phyloP scores from a whole-genome alignment of 2,888 invertebrate genomes.

The Ferdinandea cuprea region DNA sequence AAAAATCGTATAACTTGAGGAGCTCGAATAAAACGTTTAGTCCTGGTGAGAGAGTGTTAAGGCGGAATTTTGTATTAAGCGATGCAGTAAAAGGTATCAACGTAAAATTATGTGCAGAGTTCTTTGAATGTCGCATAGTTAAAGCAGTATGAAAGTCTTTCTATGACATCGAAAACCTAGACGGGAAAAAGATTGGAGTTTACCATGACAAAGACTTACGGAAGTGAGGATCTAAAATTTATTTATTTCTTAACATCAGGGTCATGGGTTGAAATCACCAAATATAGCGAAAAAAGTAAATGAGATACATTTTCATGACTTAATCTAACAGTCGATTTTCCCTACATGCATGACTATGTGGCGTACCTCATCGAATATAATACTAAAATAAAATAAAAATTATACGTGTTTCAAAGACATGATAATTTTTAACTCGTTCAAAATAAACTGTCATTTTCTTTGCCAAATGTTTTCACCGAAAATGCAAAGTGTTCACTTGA shows the following conservation, averaged over 20 bases:
- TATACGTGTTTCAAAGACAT: too few relatives aligned
- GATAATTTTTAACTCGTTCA: too few relatives aligned
- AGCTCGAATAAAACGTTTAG: not conserved
- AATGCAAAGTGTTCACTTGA: too few relatives aligned
- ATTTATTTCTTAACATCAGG: not conserved
- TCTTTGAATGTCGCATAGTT: not conserved
- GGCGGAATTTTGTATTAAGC: not conserved
- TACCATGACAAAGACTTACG: slow-evolving; percentile 1
- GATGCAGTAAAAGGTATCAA: slow-evolving; percentile 1
- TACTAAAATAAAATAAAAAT: not conserved
- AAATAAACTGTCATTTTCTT: too few relatives aligned
- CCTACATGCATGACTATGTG: not conserved
- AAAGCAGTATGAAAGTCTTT: not conserved
- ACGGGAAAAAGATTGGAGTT: not conserved
- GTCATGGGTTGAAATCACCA: not conserved
- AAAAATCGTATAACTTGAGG: slow-evolving; percentile 7
- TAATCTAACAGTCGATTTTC: not conserved
- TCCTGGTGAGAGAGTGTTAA: not conserved
- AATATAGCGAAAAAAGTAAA: not conserved
- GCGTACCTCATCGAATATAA: too few relatives aligned
- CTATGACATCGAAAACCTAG: not conserved
- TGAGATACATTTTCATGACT: not conserved
- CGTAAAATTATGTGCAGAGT: not conserved
- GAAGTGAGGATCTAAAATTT: not conserved
- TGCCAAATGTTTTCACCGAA: too few relatives aligned